A percentile compares a stretch with the other conserved stretches of the same genome.
Evolutionary conservation across 2,113 vertebrate species (phyloP).

Genomic region (Acanthochromis polyacanthus): DNA sequence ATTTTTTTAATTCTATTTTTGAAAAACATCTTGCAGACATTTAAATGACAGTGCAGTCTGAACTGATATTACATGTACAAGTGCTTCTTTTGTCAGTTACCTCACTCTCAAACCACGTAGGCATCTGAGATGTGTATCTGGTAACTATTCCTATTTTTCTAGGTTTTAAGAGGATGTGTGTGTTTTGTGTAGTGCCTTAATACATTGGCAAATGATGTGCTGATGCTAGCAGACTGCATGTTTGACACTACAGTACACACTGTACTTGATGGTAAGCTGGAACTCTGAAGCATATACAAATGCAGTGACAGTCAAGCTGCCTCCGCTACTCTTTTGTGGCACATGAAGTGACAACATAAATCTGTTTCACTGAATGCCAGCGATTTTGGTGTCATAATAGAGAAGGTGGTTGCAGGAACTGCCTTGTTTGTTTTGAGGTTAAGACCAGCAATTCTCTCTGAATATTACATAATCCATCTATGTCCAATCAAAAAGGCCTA

Average conservation of each 20-base stretch:
- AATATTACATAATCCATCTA: neutral
- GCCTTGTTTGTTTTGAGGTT: slow-evolving; percentile 12
- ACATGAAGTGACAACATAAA: slow-evolving; percentile 2
- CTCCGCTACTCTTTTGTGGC: slow-evolving; percentile 11
- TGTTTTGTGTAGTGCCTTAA: neutral
- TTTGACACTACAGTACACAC: neutral
- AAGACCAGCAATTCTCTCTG: slow-evolving; percentile 1
- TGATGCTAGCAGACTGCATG: neutral
- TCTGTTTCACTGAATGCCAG: slow-evolving; percentile 6
- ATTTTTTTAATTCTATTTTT: neutral
- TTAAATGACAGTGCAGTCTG: neutral
- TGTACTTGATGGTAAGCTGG: neutral
- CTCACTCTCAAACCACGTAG: too few relatives aligned
- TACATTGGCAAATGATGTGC: neutral
- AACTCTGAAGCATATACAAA: neutral
- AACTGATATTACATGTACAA: too few relatives aligned
- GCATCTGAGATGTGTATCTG: neutral
- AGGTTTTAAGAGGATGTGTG: neutral
- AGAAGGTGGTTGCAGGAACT: slow-evolving; percentile 14
- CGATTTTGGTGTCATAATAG: slow-evolving; percentile 7
- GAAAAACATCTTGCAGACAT: neutral
- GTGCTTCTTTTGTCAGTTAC: too few relatives aligned
- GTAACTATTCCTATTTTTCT: neutral
- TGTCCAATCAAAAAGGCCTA: neutral
- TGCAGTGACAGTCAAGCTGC: neutral